phyloP scores from a whole-genome alignment of 2,888 invertebrate species.

The Prenolepis imparis region DNA sequence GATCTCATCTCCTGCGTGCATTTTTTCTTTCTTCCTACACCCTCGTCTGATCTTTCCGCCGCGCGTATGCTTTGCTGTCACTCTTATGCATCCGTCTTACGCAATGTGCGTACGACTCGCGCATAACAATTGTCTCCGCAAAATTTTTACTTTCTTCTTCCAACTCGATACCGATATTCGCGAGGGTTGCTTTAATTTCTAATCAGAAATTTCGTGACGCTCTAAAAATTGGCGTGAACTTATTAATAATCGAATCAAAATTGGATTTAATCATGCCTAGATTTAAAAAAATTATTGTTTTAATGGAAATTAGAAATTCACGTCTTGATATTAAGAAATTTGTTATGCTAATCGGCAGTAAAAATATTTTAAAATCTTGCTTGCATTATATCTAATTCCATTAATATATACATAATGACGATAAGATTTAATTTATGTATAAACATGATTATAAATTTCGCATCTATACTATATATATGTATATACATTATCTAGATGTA shows the following conservation, averaged over 20 bases:
- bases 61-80: constrained; percentile 46
- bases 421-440: background rate
- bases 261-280: background rate
- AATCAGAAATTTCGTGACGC: background rate
- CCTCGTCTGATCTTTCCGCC: constrained; percentile 80
- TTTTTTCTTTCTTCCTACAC: constrained; percentile 77
- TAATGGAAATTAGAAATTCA: background rate
- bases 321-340: background rate
- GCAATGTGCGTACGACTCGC: constrained; percentile 57
- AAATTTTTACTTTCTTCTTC: background rate
- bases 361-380: background rate
- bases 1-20: constrained; percentile 80
- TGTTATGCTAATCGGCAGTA: background rate
- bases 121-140: background rate
- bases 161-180: background rate
- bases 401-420: background rate
- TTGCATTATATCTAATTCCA: background rate
- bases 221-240: background rate
- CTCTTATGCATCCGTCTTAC: constrained; percentile 56
- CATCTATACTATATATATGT: background rate
- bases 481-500: background rate
- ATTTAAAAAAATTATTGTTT: background rate
- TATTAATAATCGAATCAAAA: background rate
- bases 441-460: background rate
- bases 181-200: background rate